Conservation (phyloP, 2,113 vertebrate species). For the Pachyramphus minor region DNA sequence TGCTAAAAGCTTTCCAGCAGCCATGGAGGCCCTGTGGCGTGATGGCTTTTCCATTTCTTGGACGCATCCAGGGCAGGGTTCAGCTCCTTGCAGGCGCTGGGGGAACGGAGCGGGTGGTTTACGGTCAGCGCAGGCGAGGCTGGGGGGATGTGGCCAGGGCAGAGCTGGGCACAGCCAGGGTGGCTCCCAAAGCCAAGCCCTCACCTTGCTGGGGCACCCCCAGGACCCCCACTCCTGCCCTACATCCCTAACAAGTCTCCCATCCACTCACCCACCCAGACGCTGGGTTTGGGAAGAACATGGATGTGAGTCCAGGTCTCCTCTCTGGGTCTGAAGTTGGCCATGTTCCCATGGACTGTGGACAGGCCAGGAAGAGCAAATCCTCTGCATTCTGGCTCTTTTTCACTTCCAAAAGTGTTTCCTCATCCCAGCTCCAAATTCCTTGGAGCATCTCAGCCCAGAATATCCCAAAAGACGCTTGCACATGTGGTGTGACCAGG, state of each 20-base stretch:
- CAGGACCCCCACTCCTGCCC: background rate
- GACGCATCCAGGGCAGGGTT: background rate
- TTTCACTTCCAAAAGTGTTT: background rate
- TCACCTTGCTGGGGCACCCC: background rate
- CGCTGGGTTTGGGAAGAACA: rapidly evolving
- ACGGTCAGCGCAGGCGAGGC: rapidly evolving
- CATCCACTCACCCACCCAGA: background rate
- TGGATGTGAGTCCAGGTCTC: background rate
- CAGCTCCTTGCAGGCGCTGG: rapidly evolving
- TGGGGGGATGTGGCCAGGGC: rapidly evolving
- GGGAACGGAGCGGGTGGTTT: rapidly evolving
- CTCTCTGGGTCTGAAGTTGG: background rate
- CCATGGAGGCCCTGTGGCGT: rapidly evolving
- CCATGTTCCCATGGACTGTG: background rate
- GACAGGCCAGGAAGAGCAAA: background rate
- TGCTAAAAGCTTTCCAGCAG: background rate
- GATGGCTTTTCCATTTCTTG: background rate
- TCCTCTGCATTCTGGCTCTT: background rate
- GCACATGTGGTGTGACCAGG: rapidly evolving
- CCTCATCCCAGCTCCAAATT: background rate
- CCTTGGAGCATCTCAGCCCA: background rate
- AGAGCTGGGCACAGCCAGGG: background rate
- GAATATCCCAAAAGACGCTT: background rate
- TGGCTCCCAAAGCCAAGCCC: background rate
- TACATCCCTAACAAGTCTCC: background rate